Conservation (phyloP, 2,888 invertebrate genomes). For the Ectropis crepuscularia region DNA sequence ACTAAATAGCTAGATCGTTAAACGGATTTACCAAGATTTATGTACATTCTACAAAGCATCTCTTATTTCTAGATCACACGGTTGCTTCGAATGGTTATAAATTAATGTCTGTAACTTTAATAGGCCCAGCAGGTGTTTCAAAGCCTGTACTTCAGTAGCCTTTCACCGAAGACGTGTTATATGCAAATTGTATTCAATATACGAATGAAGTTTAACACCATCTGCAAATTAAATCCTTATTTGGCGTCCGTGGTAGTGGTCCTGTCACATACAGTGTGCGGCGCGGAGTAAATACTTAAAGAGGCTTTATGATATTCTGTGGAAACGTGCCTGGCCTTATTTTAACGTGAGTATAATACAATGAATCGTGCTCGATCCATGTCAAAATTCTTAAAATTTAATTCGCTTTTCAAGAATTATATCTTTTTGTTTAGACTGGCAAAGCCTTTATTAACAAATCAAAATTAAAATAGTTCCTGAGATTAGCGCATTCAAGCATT, state of each 20-base stretch:
- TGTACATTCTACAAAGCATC: background rate
- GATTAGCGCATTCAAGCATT: too few species aligned
- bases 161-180: conserved; percentile 28
- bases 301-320: background rate
- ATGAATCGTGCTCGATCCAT: too few species aligned
- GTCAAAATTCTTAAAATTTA: too few species aligned
- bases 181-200: conserved; percentile 27
- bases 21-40: background rate
- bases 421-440: too few species aligned
- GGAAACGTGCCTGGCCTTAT: background rate
- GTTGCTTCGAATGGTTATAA: conserved; percentile 11
- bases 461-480: too few species aligned
- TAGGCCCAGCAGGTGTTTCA: conserved; percentile 17
- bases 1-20: conserved; percentile 6
- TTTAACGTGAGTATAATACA: background rate
- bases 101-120: conserved; percentile 14
- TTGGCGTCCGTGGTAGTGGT: conserved; percentile 32
- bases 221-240: conserved; percentile 25
- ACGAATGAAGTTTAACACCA: conserved; percentile 24
- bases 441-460: too few species aligned
- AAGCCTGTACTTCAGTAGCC: conserved; percentile 15
- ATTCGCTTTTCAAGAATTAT: too few species aligned
- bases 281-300: background rate
- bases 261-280: conserved; percentile 10
- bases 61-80: conserved; percentile 9